A percentile compares a stretch with the other conserved stretches of the same genome.
phyloP scores from a whole-genome alignment of 2,888 invertebrate genomes.

The Acanthacorydalis orientalis region DNA sequence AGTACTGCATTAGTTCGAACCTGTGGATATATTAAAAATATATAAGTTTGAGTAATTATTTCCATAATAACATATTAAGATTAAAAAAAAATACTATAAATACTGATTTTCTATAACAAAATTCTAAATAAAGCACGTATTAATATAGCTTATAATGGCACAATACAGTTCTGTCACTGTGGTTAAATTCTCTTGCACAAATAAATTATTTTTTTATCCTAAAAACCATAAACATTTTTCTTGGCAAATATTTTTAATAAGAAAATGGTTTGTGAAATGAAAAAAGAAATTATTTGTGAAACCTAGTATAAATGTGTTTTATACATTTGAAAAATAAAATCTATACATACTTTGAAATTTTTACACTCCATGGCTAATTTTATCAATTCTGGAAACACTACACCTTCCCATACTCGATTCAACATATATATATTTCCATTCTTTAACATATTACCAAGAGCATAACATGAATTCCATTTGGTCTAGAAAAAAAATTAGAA shows the following conservation, averaged over 20 bases:
- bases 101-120: too few relatives aligned
- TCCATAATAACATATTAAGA: background rate
- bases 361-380: slow-evolving; percentile 21
- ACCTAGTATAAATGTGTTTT: too few relatives aligned
- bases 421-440: slow-evolving; percentile 33
- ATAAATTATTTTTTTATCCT: too few relatives aligned
- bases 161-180: too few relatives aligned
- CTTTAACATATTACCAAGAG: slow-evolving; percentile 62
- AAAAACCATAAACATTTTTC: too few relatives aligned
- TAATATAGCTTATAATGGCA: too few relatives aligned
- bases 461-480: slow-evolving; percentile 85
- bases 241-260: too few relatives aligned
- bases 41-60: slow-evolving; percentile 37
- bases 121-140: too few relatives aligned
- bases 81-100: background rate
- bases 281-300: too few relatives aligned
- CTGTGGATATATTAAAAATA: slow-evolving; percentile 61
- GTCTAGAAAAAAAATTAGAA: slow-evolving; percentile 25
- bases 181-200: too few relatives aligned
- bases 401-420: slow-evolving; percentile 30
- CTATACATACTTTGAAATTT: slow-evolving; percentile 22
- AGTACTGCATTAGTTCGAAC: slow-evolving; percentile 75
- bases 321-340: background rate
- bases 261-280: background rate
- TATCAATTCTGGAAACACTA: slow-evolving; percentile 14